Evolutionary conservation across 2,797 vertebrate genomes (phyloP).

Genomic region (Carcharodon carcharias): DNA sequence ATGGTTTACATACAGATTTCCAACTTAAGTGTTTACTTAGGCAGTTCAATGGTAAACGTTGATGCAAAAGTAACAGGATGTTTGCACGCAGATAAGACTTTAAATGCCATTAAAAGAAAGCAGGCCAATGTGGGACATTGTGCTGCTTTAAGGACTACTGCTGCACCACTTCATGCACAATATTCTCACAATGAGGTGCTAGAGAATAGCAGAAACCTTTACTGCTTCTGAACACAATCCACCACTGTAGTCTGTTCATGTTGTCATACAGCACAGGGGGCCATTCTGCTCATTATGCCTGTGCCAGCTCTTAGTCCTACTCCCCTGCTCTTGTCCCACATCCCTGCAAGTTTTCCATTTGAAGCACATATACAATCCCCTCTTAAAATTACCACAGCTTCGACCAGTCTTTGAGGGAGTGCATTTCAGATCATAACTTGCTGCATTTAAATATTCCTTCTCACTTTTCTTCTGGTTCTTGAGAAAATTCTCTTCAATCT

Average conservation of each 20-base stretch:
- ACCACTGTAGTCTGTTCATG: too few relatives aligned
- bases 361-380: neutral
- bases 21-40: neutral
- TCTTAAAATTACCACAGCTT: neutral
- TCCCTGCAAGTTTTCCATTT: neutral
- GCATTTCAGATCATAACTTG: neutral
- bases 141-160: too few relatives aligned
- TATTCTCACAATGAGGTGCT: neutral
- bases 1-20: neutral
- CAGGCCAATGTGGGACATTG: too few relatives aligned
- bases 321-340: neutral
- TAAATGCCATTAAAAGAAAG: too few relatives aligned
- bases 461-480: neutral
- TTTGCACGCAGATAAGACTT: neutral
- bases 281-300: neutral
- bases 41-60: neutral
- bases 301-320: neutral
- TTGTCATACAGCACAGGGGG: neutral
- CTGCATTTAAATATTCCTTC: neutral
- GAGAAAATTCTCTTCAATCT: neutral
- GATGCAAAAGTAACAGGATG: neutral
- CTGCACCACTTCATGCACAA: neutral
- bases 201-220: neutral
- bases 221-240: neutral
- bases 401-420: neutral